Percentiles rank a stretch among this genome's conserved stretches.
phyloP scores from a whole-genome alignment of 2,113 vertebrate species.

The Varanus komodoensis region DNA sequence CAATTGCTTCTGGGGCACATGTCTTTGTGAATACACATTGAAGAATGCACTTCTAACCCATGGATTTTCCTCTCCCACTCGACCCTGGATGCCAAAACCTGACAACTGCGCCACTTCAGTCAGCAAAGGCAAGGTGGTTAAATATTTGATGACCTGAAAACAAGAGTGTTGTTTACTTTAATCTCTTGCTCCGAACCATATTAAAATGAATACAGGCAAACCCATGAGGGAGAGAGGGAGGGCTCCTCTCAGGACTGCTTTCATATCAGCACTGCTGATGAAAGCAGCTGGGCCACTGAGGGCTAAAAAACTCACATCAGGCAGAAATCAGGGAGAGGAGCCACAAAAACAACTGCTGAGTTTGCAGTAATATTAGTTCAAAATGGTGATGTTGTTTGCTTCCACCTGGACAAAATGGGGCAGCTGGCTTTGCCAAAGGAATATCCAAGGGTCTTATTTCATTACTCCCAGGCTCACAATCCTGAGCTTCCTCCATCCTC shows the following conservation, averaged over 20 bases:
- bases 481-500: neutral
- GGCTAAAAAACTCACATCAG: constrained; percentile 1
- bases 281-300: neutral
- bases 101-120: constrained; percentile 5
- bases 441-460: constrained; percentile 20
- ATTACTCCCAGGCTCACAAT: neutral
- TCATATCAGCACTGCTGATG: constrained; percentile 1
- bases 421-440: constrained; percentile 13
- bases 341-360: neutral
- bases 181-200: constrained; percentile 29
- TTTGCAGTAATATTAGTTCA: constrained; percentile 24
- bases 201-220: constrained; percentile 32
- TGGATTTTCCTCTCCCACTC: constrained; percentile 24
- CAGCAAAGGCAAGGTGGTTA: constrained; percentile 1
- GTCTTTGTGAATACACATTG: neutral
- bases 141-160: constrained; percentile 48
- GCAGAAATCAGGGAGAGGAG: neutral
- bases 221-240: neutral
- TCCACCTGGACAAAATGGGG: constrained; percentile 5
- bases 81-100: neutral
- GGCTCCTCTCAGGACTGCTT: neutral
- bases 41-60: neutral
- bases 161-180: neutral
- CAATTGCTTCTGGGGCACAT: neutral
- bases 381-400: neutral